Conservation (phyloP, 2,113 vertebrate genomes). For the Platysteira castanea region DNA sequence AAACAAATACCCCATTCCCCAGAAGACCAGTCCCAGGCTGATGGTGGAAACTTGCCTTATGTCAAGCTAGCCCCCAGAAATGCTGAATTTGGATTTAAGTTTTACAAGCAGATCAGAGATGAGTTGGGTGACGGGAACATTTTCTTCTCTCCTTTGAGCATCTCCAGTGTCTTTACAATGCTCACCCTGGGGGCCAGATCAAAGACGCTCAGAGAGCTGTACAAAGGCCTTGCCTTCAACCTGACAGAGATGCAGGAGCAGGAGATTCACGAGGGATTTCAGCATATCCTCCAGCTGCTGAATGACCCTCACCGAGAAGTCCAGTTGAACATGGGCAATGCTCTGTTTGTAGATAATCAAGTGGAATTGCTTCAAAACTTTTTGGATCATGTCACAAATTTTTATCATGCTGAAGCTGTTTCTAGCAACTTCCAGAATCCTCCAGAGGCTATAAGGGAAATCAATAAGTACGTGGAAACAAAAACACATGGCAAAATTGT, state of each 20-base stretch:
- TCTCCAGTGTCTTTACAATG: constrained; percentile 80
- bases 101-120: constrained; percentile 75
- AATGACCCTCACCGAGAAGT: constrained; percentile 10
- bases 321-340: constrained; percentile 68
- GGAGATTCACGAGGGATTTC: constrained; percentile 75
- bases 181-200: constrained; percentile 75
- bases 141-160: constrained; percentile 85
- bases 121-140: constrained; percentile 57
- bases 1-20: not conserved
- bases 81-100: constrained; percentile 75
- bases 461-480: constrained; percentile 76
- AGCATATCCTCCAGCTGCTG: constrained; percentile 67
- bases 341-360: constrained; percentile 61
- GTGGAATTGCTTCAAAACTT: constrained; percentile 68
- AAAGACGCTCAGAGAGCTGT: constrained; percentile 75
- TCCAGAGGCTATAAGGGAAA: constrained; percentile 40
- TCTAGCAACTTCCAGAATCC: constrained; percentile 70
- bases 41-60: not conserved
- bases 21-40: not conserved
- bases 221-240: constrained; percentile 70
- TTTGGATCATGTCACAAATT: constrained; percentile 40
- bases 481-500: constrained; percentile 80
- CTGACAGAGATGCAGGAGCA: constrained; percentile 11
- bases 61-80: constrained; percentile 66
- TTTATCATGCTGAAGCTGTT: constrained; percentile 70